Conservation (phyloP, 2,797 vertebrate genomes). For the Clamator glandarius region DNA sequence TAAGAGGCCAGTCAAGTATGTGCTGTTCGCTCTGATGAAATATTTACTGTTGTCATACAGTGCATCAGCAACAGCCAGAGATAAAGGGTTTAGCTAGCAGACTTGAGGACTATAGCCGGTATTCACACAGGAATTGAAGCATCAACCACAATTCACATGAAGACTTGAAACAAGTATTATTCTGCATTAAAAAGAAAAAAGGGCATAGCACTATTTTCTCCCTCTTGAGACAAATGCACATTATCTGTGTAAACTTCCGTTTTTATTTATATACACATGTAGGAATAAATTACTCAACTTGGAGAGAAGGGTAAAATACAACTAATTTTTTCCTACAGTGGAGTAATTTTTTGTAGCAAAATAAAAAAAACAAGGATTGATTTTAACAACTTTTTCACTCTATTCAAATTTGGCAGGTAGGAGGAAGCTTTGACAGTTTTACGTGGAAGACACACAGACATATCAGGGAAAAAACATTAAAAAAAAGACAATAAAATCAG, state of each 20-base stretch:
- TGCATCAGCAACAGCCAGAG: not conserved
- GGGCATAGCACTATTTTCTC: not conserved
- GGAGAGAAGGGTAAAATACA: not conserved
- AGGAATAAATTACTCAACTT: not conserved
- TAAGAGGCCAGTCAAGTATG: not conserved
- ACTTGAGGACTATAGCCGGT: rapidly evolving
- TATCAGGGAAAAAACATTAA: not conserved
- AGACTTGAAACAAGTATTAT: not conserved
- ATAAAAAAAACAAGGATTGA: not conserved
- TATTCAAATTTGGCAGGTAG: not conserved
- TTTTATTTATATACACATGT: not conserved
- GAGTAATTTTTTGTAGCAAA: not conserved
- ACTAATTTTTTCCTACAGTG: not conserved
- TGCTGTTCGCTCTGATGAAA: not conserved
- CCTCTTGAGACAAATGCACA: not conserved
- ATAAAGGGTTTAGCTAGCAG: not conserved
- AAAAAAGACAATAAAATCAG: not conserved
- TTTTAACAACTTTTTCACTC: not conserved
- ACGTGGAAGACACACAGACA: not conserved
- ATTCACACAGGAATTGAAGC: not conserved
- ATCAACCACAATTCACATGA: not conserved
- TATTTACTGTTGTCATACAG: not conserved
- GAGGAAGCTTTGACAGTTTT: not conserved
- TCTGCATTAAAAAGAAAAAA: not conserved
- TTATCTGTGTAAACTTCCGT: not conserved